Base-by-base conservation (phyloP, 2,888 invertebrate genomes). In the Agrotis exclamationis region DNA sequence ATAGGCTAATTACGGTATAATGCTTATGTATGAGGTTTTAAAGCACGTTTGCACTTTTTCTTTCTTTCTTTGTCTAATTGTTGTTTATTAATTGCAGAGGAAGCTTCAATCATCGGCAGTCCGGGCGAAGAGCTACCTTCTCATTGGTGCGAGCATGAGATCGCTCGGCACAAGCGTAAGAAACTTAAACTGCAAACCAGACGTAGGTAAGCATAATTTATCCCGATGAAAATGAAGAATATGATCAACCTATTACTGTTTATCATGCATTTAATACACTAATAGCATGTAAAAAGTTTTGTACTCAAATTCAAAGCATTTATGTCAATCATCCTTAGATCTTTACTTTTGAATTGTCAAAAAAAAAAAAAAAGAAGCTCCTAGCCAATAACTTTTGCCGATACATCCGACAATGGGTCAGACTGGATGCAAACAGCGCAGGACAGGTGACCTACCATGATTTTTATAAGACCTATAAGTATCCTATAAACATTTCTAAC, bases 61-160 rank as follows among this genome's bases (percentile, higher is more conserved):
- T 53, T n/a, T 18, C 16, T 18, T n/a, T n/a, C 14, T 22, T 14
- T 20, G 14, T 20, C 11, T 39, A 9, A 9, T 57, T 58, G 4
- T 48, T 53, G 0, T 28, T 73, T 63, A 45, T 78, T 48, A 2
- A 20, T 88, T 90, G 4, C 92, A 95, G 96, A 95, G 89, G 95
- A 95, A 86, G 91, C 93, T 71, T 95, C 95, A 24, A 94, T 95
- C 70, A 92, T 95, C 70, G 95, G 93, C 86, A 95, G 94, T 74
- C 91, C 94, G 39, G 93, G 93, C 70, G 94, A 94, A 70, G 91
- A 91, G 79, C 85, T 96, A 76, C 95, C 96, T 7, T 86, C 93
- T 16, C 95, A 95, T 79, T 96, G 96, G 96, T 96, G 96, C 85
- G 96, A 96, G 84, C 95, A 95, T 85, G 96, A 96, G 82, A 88